Evolutionary conservation across 2,888 invertebrate species (phyloP).

Genomic region (Catonia carolina): DNA sequence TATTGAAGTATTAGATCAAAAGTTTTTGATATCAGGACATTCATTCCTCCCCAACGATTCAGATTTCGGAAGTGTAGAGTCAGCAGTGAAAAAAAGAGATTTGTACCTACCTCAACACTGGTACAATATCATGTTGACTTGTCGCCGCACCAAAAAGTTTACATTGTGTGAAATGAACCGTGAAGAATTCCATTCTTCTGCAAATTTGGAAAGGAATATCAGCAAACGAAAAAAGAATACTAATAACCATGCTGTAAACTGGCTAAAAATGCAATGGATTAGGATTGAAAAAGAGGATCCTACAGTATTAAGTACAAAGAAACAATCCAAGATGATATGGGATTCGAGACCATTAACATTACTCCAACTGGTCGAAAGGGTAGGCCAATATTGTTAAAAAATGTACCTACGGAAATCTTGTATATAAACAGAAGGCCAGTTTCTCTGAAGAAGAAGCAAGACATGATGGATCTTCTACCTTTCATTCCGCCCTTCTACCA

Average conservation of each 20-base stretch:
- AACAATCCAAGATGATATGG: not conserved
- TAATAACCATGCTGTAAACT: not conserved
- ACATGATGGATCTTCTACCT: not conserved
- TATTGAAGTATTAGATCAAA: not conserved
- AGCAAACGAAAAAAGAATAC: constrained; percentile 3
- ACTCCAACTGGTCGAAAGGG: not conserved
- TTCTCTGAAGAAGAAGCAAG: not conserved
- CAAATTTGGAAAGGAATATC: not conserved
- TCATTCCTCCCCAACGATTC: not conserved
- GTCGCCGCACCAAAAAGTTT: not conserved
- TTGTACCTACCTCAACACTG: constrained; percentile 3
- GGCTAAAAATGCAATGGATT: constrained; percentile 14
- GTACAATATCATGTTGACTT: not conserved
- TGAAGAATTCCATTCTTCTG: constrained; percentile 3
- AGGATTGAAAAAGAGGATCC: not conserved
- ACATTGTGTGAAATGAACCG: not conserved
- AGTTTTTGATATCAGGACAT: not conserved
- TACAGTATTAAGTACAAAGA: not conserved
- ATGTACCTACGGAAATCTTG: not conserved
- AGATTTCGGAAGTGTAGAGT: not conserved
- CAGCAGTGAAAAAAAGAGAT: not conserved
- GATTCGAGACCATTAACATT: not conserved
- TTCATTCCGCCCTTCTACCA: not conserved
- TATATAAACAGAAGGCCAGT: not conserved
- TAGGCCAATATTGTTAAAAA: not conserved